Conservation (phyloP, 2,797 vertebrate genomes). For the Helarctos malayanus region DNA sequence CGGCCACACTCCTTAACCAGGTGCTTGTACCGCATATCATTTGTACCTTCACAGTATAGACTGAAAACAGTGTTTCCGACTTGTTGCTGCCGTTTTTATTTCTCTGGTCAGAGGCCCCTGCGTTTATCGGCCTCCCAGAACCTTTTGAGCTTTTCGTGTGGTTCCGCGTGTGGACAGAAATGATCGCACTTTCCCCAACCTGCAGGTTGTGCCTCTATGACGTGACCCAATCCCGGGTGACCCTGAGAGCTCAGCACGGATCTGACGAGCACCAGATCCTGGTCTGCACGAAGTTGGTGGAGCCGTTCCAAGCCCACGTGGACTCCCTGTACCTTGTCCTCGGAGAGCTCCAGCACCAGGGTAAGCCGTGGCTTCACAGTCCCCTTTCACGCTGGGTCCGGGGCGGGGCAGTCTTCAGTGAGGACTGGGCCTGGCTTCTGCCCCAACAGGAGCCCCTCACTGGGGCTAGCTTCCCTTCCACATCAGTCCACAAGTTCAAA, state of each 20-base stretch:
- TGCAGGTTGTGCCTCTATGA: constrained; percentile 93
- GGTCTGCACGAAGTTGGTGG: constrained; percentile 93
- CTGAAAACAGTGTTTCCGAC: background rate
- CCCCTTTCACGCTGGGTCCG: no score
- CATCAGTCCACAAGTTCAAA: background rate
- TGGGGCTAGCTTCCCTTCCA: background rate
- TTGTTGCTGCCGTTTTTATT: background rate
- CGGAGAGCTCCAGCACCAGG: constrained; percentile 93
- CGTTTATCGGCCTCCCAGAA: background rate
- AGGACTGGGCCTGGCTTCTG: background rate
- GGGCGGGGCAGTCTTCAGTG: rapidly evolving
- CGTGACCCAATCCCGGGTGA: constrained; percentile 90
- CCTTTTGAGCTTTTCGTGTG: background rate
- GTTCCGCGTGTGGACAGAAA: background rate
- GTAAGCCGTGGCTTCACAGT: constrained; percentile 87
- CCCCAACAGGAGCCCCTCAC: background rate
- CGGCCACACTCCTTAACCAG: background rate
- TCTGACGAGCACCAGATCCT: constrained; percentile 90
- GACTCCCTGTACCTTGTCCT: constrained; percentile 94
- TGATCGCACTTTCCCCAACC: background rate
- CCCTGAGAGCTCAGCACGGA: constrained; percentile 89
- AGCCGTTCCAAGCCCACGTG: constrained; percentile 94
- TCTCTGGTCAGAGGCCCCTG: background rate
- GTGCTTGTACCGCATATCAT: background rate
- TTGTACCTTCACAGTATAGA: background rate